Evolutionary conservation across 2,888 invertebrate species (phyloP), one percentile per base, ranked within the genome.

Genomic region (Microctonus brassicae): DNA sequence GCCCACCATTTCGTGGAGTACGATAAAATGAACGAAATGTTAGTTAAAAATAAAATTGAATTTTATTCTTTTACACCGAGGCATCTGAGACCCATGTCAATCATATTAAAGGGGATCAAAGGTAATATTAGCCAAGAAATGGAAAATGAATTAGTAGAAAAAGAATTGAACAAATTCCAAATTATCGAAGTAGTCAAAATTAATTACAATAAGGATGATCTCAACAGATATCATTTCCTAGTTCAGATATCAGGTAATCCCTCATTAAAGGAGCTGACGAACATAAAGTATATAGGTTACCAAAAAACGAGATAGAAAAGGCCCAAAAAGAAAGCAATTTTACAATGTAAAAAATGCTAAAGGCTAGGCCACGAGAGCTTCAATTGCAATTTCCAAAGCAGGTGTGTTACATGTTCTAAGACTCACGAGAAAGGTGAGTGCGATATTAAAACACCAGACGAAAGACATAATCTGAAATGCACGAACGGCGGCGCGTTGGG

Each of bases 401-500:
- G 57, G 0, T 72, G 72, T 9, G 68, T 63, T 1, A 29, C 61
- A 39, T 72, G 72, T 11, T 62, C 63, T 11, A 20, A 39, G 11
- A 42, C 42, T 0, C 63, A 72, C 10, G 34, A 20, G 0, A 29
- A 26, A 5, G 67, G 67, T 0, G 22, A 61, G n/a, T 72, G 72
- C n/a, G 1, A 24, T 2, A 24, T 71, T 11, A 17, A 29, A n/a
- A n/a, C n/a, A 1, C 33, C 60, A 0, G 3, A 17, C 1, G 17
- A 22, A 1, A 66, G 61, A 66, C 29, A 66, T 6, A 0, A 24
- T 11, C 52, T 71, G 11, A 29, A 33, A 39, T 71, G 71, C 29
- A 61, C 61, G 20, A 71, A 71, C 55, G 66, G 71, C 11, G 53
- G 53, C 5, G 9, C 34, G 24, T 13, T 29, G 1, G 71, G 71